phyloP scores from a whole-genome alignment of 2,113 vertebrate species.

The Sceloporus undulatus region DNA sequence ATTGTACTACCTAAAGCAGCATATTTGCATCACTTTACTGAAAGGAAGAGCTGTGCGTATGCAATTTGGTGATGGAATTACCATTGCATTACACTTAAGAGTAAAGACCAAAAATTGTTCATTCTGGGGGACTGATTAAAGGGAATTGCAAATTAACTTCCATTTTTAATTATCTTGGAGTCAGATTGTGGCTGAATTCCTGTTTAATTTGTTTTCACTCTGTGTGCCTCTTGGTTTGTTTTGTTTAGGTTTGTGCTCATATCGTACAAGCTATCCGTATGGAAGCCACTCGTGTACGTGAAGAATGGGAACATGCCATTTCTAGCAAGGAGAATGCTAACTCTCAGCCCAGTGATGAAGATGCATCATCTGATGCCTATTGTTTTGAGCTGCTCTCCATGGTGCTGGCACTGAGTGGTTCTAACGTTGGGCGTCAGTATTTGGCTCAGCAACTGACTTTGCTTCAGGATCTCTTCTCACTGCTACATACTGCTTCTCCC shows the following conservation, averaged over 20 bases:
- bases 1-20: neutral
- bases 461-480: constrained; percentile 96
- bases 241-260: constrained; percentile 93
- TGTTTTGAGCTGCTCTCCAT: constrained; percentile 98
- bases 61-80: neutral
- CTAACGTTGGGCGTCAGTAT: constrained; percentile 96
- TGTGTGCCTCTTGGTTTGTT: neutral
- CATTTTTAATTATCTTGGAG: neutral
- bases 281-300: constrained; percentile 96
- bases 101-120: neutral
- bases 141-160: neutral
- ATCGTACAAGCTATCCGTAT: constrained; percentile 98
- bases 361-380: constrained; percentile 95
- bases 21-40: neutral
- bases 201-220: neutral
- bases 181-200: neutral
- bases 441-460: constrained; percentile 97
- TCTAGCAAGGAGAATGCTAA: constrained; percentile 99
- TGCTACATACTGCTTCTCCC: constrained; percentile 96
- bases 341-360: constrained; percentile 95
- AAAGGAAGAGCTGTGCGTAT: neutral
- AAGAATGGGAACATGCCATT: constrained; percentile 99
- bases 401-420: constrained; percentile 96
- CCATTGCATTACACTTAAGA: neutral
- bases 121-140: neutral